Conservation (phyloP, 2,797 vertebrate genomes). For the Takifugu ocellatus region DNA sequence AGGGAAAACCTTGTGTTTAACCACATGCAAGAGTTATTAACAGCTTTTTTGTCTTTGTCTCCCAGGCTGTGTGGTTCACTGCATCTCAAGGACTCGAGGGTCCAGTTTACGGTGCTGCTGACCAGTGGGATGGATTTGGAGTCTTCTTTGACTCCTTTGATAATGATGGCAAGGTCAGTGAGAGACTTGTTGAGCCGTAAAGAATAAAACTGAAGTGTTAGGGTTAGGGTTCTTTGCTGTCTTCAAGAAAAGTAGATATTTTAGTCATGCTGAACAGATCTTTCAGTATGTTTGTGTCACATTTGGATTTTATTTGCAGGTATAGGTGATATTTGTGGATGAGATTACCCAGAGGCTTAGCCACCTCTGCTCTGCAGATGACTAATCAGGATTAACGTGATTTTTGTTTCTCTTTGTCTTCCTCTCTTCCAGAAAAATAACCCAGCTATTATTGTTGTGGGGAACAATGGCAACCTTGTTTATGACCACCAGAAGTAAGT, state of each 20-base stretch:
- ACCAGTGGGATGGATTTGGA: conserved; percentile 91
- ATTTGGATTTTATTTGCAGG: conserved; percentile 18
- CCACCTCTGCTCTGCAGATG: conserved; percentile 23
- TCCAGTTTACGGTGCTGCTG: conserved; percentile 90
- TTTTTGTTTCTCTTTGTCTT: conserved; percentile 29
- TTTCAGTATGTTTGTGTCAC: neutral
- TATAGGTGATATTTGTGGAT: conserved; percentile 16
- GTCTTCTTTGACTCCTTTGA: conserved; percentile 99
- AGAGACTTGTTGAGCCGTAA: neutral
- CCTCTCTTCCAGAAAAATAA: conserved; percentile 90
- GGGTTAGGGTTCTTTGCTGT: too few species aligned
- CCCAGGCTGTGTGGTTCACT: conserved; percentile 92
- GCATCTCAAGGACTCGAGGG: conserved; percentile 86
- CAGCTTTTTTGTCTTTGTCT: conserved; percentile 1
- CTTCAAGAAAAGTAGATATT: too few species aligned
- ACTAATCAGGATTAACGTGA: conserved; percentile 30
- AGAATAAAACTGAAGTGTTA: too few species aligned
- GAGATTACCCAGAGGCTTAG: conserved; percentile 29
- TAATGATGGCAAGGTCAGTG: conserved; percentile 94
- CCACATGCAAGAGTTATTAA: too few species aligned
- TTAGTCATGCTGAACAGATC: too few species aligned
- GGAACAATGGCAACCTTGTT: conserved; percentile 91
- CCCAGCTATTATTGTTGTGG: conserved; percentile 87
- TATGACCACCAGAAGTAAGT: conserved; percentile 98
- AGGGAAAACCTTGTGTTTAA: too few species aligned